Percentiles rank a stretch among this genome's conserved stretches.
Evolutionary conservation across 2,888 invertebrate species (phyloP).

Genomic region (Dione juno): DNA sequence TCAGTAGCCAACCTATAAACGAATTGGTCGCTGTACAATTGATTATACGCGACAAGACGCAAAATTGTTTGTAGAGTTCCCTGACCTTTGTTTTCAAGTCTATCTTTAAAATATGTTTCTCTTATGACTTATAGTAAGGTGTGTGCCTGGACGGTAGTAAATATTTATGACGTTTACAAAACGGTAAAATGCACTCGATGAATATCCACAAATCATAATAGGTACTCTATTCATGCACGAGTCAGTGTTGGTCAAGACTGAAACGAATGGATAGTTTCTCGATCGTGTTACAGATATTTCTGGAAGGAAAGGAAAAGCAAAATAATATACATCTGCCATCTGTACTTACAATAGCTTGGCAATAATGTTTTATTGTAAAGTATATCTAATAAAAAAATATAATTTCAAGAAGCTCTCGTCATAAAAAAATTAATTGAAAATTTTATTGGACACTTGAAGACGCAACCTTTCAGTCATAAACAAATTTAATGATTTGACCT

Average conservation of each 20-base stretch:
- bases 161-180: slow-evolving; percentile 40
- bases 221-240: slow-evolving; percentile 34
- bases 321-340: not conserved
- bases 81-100: slow-evolving; percentile 33
- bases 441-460: not conserved
- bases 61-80: slow-evolving; percentile 41
- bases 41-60: slow-evolving; percentile 42
- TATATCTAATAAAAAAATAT: not conserved
- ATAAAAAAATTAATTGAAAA: slow-evolving; percentile 6
- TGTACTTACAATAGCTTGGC: not conserved
- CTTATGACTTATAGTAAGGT: slow-evolving; percentile 28
- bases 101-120: slow-evolving; percentile 26
- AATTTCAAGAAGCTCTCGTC: not conserved
- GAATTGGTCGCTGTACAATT: slow-evolving; percentile 43
- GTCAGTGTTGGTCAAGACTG: slow-evolving; percentile 25
- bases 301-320: not conserved
- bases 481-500: slow-evolving; percentile 19
- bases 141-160: slow-evolving; percentile 37
- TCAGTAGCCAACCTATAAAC: slow-evolving; percentile 35
- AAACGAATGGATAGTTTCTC: slow-evolving; percentile 26
- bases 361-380: not conserved
- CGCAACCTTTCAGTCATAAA: slow-evolving; percentile 2
- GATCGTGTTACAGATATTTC: not conserved
- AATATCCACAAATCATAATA: slow-evolving; percentile 41
- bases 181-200: slow-evolving; percentile 41